Conservation (phyloP, 2,888 invertebrate genomes). For the Leptopterna dolabrata region DNA sequence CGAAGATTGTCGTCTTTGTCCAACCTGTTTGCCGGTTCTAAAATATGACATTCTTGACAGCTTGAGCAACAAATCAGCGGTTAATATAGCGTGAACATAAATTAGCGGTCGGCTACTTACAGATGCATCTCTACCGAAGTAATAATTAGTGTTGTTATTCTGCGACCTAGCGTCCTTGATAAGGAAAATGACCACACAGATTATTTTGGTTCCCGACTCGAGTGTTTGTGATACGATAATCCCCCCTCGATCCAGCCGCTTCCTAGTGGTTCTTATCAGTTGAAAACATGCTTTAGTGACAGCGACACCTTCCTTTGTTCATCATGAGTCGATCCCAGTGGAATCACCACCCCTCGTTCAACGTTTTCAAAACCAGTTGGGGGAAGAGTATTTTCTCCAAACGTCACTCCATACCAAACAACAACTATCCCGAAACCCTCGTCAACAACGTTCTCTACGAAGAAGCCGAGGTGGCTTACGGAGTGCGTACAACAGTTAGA, state of each 20-base stretch:
- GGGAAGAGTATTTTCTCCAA: neutral
- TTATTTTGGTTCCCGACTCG: neutral
- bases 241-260: neutral
- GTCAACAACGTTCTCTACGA: neutral
- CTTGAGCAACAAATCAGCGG: too few species aligned
- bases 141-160: neutral
- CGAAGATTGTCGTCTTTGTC: too few species aligned
- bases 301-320: neutral
- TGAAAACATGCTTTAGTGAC: neutral
- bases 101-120: neutral
- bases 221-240: neutral
- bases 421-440: neutral
- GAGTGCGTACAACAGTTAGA: neutral
- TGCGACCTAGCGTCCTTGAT: neutral
- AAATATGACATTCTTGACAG: too few species aligned
- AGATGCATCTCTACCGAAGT: too few species aligned
- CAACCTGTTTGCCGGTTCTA: too few species aligned
- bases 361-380: neutral
- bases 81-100: neutral
- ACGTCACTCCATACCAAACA: neutral
- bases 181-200: neutral
- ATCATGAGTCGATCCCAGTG: constrained; percentile 9
- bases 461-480: neutral
- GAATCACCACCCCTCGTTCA: neutral
- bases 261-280: neutral